Conservation (phyloP, 2,797 vertebrate species). For the Pseudomugil gertrudae region DNA sequence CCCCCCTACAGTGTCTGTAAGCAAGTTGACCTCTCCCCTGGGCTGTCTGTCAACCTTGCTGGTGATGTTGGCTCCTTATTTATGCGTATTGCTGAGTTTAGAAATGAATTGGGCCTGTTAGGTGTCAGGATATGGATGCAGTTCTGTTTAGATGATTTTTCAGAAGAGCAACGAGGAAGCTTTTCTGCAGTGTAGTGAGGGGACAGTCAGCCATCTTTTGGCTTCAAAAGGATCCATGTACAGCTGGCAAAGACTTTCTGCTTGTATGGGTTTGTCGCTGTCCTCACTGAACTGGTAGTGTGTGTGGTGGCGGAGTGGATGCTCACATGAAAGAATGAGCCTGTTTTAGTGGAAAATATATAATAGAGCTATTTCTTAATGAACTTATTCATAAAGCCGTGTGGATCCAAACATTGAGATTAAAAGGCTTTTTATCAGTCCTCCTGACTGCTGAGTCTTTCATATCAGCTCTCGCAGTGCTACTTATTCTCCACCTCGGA, state of each 20-base stretch:
- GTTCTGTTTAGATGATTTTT: neutral
- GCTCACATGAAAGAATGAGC: constrained; percentile 23
- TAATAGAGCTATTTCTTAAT: constrained; percentile 1
- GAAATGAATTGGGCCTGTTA: neutral
- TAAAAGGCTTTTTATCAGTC: constrained; percentile 1
- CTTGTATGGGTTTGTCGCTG: constrained; percentile 51
- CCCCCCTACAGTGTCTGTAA: constrained; percentile 9
- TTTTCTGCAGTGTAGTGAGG: constrained; percentile 47
- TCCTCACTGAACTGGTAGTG: constrained; percentile 35
- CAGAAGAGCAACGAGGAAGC: constrained; percentile 53
- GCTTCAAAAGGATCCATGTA: constrained; percentile 50
- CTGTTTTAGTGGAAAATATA: constrained; percentile 1
- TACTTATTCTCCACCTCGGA: constrained; percentile 7
- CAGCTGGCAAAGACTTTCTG: constrained; percentile 56
- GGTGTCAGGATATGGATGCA: neutral
- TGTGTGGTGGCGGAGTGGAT: constrained; percentile 24
- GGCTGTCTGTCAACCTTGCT: constrained; percentile 28
- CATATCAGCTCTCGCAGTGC: neutral
- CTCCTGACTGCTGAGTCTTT: neutral
- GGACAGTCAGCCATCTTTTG: constrained; percentile 3
- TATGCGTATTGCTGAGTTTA: neutral
- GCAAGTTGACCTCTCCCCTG: constrained; percentile 28
- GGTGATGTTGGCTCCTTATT: constrained; percentile 9
- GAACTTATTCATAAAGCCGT: constrained; percentile 27
- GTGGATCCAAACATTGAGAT: neutral